Evolutionary conservation across 2,113 vertebrate genomes (phyloP), one percentile per base, ranked within the genome.

Genomic region (Syngnathus floridae): DNA sequence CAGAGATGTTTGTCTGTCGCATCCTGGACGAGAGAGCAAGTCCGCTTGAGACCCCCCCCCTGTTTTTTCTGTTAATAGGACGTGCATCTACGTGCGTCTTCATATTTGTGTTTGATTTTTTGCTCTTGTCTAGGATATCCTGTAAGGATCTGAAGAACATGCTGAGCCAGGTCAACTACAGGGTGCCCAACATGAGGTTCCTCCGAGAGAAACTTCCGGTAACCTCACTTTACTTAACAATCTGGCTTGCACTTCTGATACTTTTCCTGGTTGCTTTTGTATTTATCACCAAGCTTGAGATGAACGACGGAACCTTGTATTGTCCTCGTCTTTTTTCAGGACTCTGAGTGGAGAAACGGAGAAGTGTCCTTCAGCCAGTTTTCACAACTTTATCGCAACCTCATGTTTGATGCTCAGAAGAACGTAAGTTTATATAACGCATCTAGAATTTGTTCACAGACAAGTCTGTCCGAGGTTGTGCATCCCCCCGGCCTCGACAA

Each of bases 121-220:
- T 71, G 64, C 43, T 54, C 84, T 79, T 2, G 76, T 87, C 77
- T 86, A 99, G 96, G 86, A 98, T 99, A 89, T 98, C 97, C 16
- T 94, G 94, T 79, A 99, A 99, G 85, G 97, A 99, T 86, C 83
- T 99, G 87, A 99, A 99, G 89, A 96, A 82, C 87, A 98, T 99
- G 97, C 88, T 99, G 83, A 92, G 93, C 57, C 96, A 98, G 85
- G 97, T 99, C 90, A 99, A 99, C 92, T 99, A 97, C 88, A 90
- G 94, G 7, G 97, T 99, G 45, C 96, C 97, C 74, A 98, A 96
- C 88, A 98, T 99, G 97, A 93, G 88, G 81, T 99, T 97, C 86
- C 91, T 99, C 79, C 91, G 95, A 76, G 97, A 99, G 86, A 93
- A 95, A 12, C 91, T 99, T 82, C 93, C 91, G 87, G 96, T 98